Base-by-base conservation (phyloP, 1,140 invertebrate species). In the Diachasmimorpha longicaudata region DNA sequence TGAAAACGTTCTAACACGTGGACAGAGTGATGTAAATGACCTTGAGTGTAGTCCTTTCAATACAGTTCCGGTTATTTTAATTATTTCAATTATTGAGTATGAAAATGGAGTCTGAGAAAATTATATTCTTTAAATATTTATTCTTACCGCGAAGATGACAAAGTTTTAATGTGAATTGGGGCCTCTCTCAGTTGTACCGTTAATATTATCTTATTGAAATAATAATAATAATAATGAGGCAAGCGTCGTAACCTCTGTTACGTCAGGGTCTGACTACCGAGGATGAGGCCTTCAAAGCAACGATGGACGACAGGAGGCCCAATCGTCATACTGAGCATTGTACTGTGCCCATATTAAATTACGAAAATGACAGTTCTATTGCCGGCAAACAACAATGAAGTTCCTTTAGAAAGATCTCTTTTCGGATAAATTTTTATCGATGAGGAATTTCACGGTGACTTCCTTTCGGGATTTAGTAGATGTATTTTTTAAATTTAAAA, bases 181-280 rank as follows among this genome's bases (percentile, higher is more conserved):
- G 31, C 6, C 6, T 31, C 31, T 31, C 31, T 31, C 6, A 31
- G 6, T 3, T 31, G 31, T 31, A 31, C 31, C 31, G 31, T 6
- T 31, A 31, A 31, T 10, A 23, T 55, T 55, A 55, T 55, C 21
- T 55, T 55, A 19, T 55, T 55, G 21, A 55, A 4, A 9, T 19
- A 19, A 55, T 55, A 52, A 52, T n/a, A 14, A 52, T 5, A 13
- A 19, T 23, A 55, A 9, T 4, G n/a, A 19, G n/a, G 21, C 8
- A 19, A 58, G 23, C 16, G 52, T 58, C 6, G 52, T 19, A 75
- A 58, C 68, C 68, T 75, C 73, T 75, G 69, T 75, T 75, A 75
- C 73, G 63, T 75, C 73, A 75, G 67, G 66, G 52, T 21, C 52
- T 68, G 39, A 42, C 39, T 44, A n/a, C 14, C 13, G 73, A 75